Evolutionary conservation across 2,113 vertebrate genomes (phyloP).

Genomic region (Centropus unirufus): DNA sequence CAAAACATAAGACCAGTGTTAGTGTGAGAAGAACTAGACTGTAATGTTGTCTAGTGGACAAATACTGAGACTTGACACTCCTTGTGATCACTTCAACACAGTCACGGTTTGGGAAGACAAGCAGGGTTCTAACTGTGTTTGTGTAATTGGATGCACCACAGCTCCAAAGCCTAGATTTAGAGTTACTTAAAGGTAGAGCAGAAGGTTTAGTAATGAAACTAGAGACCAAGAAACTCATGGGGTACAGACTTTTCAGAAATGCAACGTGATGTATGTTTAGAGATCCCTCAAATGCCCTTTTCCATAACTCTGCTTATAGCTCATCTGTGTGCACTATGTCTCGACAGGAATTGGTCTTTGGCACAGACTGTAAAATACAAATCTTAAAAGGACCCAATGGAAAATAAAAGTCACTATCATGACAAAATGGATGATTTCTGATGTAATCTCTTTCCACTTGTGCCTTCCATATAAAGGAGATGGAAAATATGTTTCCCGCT

Average conservation of each 20-base stretch:
- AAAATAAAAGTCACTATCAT: conserved; percentile 75
- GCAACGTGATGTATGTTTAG: conserved; percentile 70
- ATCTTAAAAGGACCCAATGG: conserved; percentile 73
- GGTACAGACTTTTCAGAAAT: conserved; percentile 33
- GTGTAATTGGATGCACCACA: neutral
- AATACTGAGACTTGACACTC: neutral
- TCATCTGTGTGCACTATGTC: conserved; percentile 77
- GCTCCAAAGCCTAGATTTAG: neutral
- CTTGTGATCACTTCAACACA: neutral
- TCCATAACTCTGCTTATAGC: conserved; percentile 71
- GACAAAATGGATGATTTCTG: conserved; percentile 73
- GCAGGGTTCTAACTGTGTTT: neutral
- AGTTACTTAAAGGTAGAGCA: conserved; percentile 37
- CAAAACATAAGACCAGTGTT: fast-evolving
- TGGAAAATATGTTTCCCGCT: neutral
- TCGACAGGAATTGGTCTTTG: conserved; percentile 79
- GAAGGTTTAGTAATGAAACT: conserved; percentile 63
- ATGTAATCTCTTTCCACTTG: conserved; percentile 41
- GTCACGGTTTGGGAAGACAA: neutral
- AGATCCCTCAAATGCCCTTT: conserved; percentile 73
- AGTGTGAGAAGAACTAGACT: neutral
- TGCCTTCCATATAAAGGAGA: conserved; percentile 47
- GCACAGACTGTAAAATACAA: conserved; percentile 76
- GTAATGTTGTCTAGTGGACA: fast-evolving
- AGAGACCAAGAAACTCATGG: conserved; percentile 39